Percentiles rank a stretch among this genome's conserved stretches.
phyloP scores from a whole-genome alignment of 2,888 invertebrate genomes.

The Tenthredo mesomela region DNA sequence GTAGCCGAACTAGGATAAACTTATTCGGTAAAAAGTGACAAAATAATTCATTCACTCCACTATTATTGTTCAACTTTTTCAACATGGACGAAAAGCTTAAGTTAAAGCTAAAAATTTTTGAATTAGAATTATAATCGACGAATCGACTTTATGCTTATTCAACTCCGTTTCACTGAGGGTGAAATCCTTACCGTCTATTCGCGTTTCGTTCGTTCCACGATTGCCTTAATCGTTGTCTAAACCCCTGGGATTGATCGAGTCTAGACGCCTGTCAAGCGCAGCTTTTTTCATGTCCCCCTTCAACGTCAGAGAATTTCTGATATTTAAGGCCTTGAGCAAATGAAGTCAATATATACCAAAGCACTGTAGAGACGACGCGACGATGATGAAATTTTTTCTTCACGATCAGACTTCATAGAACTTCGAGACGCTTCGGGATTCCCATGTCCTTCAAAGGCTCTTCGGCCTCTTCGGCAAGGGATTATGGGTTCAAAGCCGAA shows the following conservation, averaged over 20 bases:
- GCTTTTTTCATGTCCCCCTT: neutral
- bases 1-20: slow-evolving; percentile 71
- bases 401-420: neutral
- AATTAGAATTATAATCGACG: neutral
- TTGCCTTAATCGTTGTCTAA: neutral
- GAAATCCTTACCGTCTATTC: neutral
- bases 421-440: neutral
- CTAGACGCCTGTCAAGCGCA: slow-evolving; percentile 20
- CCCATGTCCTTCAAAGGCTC: neutral
- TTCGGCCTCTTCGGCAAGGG: neutral
- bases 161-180: neutral
- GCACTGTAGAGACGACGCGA: neutral
- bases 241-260: slow-evolving; percentile 32
- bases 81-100: neutral
- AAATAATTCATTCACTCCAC: neutral
- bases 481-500: slow-evolving; percentile 10
- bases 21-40: slow-evolving; percentile 59
- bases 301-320: neutral
- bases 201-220: neutral
- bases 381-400: neutral
- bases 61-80: neutral
- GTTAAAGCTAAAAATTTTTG: neutral
- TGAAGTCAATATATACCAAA: neutral
- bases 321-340: neutral
- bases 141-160: neutral